Evolutionary conservation across 2,113 vertebrate species (phyloP), one percentile per base, ranked within the genome.

Genomic region (Bombycilla garrulus): DNA sequence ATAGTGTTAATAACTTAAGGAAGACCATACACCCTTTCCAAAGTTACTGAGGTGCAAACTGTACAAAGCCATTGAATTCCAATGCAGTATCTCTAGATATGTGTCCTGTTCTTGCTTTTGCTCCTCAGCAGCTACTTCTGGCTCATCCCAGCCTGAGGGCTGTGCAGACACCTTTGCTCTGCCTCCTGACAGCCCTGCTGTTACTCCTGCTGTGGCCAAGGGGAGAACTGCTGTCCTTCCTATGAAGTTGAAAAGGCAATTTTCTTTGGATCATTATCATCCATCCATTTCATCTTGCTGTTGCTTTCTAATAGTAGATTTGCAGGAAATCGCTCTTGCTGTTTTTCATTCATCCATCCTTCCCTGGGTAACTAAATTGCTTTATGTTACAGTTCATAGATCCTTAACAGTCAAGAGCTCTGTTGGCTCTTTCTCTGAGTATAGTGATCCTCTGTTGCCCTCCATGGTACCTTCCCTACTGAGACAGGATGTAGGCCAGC

Each of bases 101-200:
- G 0, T 5, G 12, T 13, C 57, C 38, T 36, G n/a, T 24, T 51
- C 42, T 35, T 53, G 29, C 12, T 5, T 23, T 47, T 45, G 29
- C 22, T 65, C 42, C 56, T 70, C 47, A 53, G 36, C 40, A 73
- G 60, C 67, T 3, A 6, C n/a, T 15, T 7, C 5, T 2, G 10
- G 16, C 38, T 56, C 8, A 21, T 56, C 56, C 29, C 0, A 0
- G 14, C 35, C 23, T 2, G 0, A 2, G 24, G 45, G 42, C 35
- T 45, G 12, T 9, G 4, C 53, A 72, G 42, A 15, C 17, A 22
- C 26, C 35, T 33, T 57, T 45, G 31, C 6, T 48, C 44, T 21
- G 8, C 38, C 51, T n/a, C 12, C 5, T 5, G 22, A 4, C 33
- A 56, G 61, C n/a, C 4, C 1, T 29, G 51, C 12, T 24, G 6